Conservation (phyloP, 2,888 invertebrate genomes). For the Panopea generosa region DNA sequence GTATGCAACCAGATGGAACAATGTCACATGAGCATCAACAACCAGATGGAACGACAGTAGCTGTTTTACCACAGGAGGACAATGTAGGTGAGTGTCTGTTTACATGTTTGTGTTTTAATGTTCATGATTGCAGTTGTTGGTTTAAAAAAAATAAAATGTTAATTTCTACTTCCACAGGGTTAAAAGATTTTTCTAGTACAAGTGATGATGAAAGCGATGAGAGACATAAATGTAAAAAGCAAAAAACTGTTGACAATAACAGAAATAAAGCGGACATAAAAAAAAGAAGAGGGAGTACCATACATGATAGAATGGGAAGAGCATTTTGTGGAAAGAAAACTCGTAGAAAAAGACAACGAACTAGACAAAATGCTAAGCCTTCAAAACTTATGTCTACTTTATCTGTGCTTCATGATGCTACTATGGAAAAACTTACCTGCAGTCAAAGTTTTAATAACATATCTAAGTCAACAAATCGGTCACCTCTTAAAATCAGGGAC, state of each 20-base stretch:
- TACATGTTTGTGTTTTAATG: slow-evolving; percentile 17
- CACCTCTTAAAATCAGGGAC: slow-evolving; percentile 28
- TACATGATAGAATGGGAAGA: slow-evolving; percentile 71
- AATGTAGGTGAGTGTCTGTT: slow-evolving; percentile 33
- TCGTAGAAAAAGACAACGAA: slow-evolving; percentile 45
- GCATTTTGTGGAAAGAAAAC: slow-evolving; percentile 70
- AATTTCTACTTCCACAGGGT: slow-evolving; percentile 35
- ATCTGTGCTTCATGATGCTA: slow-evolving; percentile 80
- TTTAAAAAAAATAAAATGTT: slow-evolving; percentile 3
- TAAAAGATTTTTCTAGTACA: slow-evolving; percentile 45
- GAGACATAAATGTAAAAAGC: background rate
- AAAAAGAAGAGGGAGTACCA: slow-evolving; percentile 70
- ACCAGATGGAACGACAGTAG: background rate
- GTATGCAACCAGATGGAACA: too few relatives aligned
- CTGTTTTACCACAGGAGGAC: background rate
- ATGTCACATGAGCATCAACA: background rate
- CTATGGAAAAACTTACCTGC: slow-evolving; percentile 75
- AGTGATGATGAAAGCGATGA: slow-evolving; percentile 43
- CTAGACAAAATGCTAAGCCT: slow-evolving; percentile 18
- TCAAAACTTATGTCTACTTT: slow-evolving; percentile 76
- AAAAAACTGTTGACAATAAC: slow-evolving; percentile 6
- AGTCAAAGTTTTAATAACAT: slow-evolving; percentile 27
- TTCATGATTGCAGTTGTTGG: slow-evolving; percentile 4
- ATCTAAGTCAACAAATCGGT: slow-evolving; percentile 25
- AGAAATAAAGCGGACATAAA: slow-evolving; percentile 24